Evolutionary conservation across 2,113 vertebrate genomes (phyloP), one percentile per base, ranked within the genome.

Genomic region (Zapornia atra): DNA sequence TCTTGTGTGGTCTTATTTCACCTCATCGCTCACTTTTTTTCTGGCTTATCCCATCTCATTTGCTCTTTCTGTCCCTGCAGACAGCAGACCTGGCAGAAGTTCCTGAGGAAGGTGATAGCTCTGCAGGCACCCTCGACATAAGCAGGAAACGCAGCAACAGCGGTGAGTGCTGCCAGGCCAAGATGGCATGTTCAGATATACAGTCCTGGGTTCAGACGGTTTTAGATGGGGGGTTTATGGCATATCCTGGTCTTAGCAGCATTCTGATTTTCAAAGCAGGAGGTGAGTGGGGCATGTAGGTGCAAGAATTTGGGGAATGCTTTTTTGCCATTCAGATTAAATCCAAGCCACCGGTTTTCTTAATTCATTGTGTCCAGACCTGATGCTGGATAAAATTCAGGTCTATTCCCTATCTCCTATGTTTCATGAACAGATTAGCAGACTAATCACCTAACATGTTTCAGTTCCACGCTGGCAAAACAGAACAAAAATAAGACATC

Each of bases 1-100:
- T 42, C 24, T 60, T 38, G 12, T 29, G 6, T 54, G 26, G 38
- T 54, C 75, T 81, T 75, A 38, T 63, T 85, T 96, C 29, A 33
- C 57, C 73, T 77, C 15, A 7, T 34, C 0, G 0, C 6, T 82
- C 36, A 0, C 14, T 72, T 93, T 85, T 85, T 85, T 72, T n/a
- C 36, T 91, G 57, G 5, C 40, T 79, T 51, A 46, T 25, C 26
- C 53, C 33, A 4, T 59, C 44, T 95, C 33, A 57, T 70, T 40
- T 92, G 1, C 77, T 69, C 18, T 72, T 77, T 92, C 63, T 98
- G 57, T 96, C 61, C 76, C 96, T 75, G 72, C 98, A 99, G 99
- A 98, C 98, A 59, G 98, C 98, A 75, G 99, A 99, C 94, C 97
- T 99, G 78, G 98, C 98, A 72, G 98, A 99, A 90, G 99, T 99